Percentiles rank a stretch among this genome's conserved stretches.
Conservation (phyloP, 1,140 invertebrate species). For the Euwallacea similis region DNA sequence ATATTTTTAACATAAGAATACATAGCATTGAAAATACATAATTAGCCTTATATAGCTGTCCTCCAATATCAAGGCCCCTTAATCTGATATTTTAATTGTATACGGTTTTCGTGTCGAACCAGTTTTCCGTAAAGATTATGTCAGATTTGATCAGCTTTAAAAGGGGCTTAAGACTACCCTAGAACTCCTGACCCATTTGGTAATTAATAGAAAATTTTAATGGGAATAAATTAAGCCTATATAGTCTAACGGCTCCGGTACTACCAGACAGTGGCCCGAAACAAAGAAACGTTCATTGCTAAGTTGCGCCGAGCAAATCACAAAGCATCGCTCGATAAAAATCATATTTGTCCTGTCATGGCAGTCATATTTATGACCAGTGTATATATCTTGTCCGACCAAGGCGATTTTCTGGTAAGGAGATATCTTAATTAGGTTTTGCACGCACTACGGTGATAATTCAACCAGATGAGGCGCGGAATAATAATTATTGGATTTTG, state of each 20-base stretch:
- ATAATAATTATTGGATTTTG: conserved; percentile 26
- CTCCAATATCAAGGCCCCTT: conserved; percentile 13
- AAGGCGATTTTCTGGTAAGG: conserved; percentile 24
- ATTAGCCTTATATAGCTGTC: conserved; percentile 30
- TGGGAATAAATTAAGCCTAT: conserved; percentile 11
- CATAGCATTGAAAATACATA: conserved; percentile 21
- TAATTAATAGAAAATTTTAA: conserved; percentile 28
- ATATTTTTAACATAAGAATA: no score
- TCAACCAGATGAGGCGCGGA: conserved; percentile 22
- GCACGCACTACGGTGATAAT: conserved; percentile 26
- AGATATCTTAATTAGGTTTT: conserved; percentile 31
- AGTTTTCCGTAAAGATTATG: conserved; percentile 30
- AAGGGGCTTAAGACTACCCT: conserved; percentile 1
- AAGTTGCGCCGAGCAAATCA: neutral
- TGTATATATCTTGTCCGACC: conserved; percentile 18
- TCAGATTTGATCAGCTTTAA: conserved; percentile 24
- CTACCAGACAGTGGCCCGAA: no score
- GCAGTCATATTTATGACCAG: conserved; percentile 18
- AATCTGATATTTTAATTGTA: conserved; percentile 36
- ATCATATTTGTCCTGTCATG: conserved; percentile 28
- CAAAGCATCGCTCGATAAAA: conserved; percentile 14
- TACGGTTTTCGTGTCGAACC: conserved; percentile 28
- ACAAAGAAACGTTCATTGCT: no score
- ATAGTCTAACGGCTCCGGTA: no score
- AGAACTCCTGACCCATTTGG: conserved; percentile 29